phyloP scores from a whole-genome alignment of 2,888 invertebrate species.

The Drosophila rubida region DNA sequence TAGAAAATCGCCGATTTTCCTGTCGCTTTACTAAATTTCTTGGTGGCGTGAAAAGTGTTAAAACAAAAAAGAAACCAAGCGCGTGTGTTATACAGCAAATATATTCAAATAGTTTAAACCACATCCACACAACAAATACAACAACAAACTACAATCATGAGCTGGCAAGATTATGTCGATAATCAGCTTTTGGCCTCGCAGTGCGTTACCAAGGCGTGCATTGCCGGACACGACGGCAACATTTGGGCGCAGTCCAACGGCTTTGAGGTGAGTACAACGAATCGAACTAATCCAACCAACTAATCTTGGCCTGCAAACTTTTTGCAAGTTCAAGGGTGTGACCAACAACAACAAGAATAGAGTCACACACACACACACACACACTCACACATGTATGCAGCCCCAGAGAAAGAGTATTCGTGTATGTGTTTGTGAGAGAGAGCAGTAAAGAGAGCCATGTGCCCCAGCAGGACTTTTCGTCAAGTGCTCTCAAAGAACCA shows the following conservation, averaged over 20 bases:
- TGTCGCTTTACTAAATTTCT: slow-evolving; percentile 65
- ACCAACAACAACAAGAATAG: slow-evolving; percentile 62
- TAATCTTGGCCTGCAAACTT: slow-evolving; percentile 36
- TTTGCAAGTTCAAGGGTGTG: slow-evolving; percentile 85
- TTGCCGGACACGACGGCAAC: slow-evolving; percentile 97
- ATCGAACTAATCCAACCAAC: slow-evolving; percentile 1
- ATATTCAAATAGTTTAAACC: slow-evolving; percentile 61
- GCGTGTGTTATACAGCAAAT: slow-evolving; percentile 54
- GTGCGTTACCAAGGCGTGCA: slow-evolving; percentile 97
- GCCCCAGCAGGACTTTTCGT: slow-evolving; percentile 33
- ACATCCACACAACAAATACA: slow-evolving; percentile 51
- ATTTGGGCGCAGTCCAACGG: slow-evolving; percentile 97
- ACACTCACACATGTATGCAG: slow-evolving; percentile 20
- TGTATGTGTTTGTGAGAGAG: neutral
- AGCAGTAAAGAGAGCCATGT: slow-evolving; percentile 15
- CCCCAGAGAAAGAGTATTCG: slow-evolving; percentile 9
- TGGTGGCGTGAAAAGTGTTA: slow-evolving; percentile 56
- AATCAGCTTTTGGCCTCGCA: slow-evolving; percentile 97
- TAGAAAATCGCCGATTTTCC: slow-evolving; percentile 51
- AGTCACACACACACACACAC: slow-evolving; percentile 2
- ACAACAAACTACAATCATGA: slow-evolving; percentile 87
- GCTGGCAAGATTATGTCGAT: slow-evolving; percentile 99
- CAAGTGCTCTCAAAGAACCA: slow-evolving; percentile 2
- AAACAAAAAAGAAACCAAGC: slow-evolving; percentile 34
- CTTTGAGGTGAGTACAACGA: slow-evolving; percentile 93